phyloP scores from a whole-genome alignment of 2,113 vertebrate species.

The Bucco capensis region DNA sequence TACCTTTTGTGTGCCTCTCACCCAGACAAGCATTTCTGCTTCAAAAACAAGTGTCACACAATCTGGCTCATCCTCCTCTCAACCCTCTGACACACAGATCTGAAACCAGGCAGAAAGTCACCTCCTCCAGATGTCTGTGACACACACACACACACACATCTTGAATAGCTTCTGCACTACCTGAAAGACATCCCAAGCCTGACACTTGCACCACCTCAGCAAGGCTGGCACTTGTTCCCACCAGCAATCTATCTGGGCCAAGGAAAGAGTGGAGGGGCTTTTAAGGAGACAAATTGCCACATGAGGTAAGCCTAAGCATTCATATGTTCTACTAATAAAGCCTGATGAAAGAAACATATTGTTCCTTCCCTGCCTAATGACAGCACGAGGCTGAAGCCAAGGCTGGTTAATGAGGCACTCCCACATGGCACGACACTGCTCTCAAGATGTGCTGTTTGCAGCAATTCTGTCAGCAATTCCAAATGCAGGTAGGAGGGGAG shows the following conservation, averaged over 20 bases:
- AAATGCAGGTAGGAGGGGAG: neutral
- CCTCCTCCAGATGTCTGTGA: neutral
- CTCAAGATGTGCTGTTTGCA: neutral
- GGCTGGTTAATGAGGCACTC: neutral
- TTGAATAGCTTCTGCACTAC: neutral
- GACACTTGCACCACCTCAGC: neutral
- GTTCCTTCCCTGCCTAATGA: neutral
- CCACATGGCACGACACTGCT: neutral
- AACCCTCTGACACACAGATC: neutral
- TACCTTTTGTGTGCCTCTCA: rapidly evolving
- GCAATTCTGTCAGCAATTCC: neutral
- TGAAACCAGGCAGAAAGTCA: neutral
- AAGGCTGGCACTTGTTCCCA: neutral
- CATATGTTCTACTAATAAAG: neutral
- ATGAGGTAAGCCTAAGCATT: neutral
- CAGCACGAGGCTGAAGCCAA: neutral
- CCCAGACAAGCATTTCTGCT: neutral
- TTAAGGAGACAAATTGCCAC: neutral
- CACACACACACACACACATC: neutral
- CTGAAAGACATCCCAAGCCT: neutral
- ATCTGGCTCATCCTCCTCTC: neutral
- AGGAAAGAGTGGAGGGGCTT: neutral
- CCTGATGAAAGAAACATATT: neutral
- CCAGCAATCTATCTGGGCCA: neutral
- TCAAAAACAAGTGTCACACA: neutral